These are phyloP conservation scores for Anguilla japonica DNA, from an alignment of 2,113 vertebrate species.

Conservation along the genomic window DNA sequence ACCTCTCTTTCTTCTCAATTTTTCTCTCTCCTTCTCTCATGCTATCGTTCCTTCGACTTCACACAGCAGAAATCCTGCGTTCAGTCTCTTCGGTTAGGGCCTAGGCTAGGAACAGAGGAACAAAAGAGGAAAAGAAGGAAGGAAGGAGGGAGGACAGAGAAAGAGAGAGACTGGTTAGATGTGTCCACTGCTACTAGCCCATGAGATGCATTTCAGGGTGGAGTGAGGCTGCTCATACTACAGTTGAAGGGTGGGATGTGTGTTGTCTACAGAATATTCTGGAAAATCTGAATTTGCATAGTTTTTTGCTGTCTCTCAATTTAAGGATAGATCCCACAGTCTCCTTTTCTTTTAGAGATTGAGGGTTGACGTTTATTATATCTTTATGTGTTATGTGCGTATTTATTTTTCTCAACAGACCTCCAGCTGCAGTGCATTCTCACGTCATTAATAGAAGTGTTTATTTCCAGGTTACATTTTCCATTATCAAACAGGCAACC, in stretches of 20 bases:
- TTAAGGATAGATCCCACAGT: background rate
- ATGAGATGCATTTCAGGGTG: background rate
- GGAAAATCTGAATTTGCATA: background rate
- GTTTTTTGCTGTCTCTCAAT: background rate
- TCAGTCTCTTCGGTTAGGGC: background rate
- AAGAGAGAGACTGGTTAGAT: background rate
- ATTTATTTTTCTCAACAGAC: no score
- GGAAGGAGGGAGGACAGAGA: background rate
- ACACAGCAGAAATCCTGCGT: background rate
- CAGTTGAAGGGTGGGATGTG: no score
- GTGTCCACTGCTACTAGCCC: no score
- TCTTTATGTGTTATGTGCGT: no score
- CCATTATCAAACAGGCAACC: background rate
- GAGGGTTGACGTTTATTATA: background rate
- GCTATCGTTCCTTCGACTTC: background rate
- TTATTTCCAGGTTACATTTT: background rate
- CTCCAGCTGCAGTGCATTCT: no score
- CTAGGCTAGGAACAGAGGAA: background rate
- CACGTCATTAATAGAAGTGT: no score
- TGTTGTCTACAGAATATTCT: background rate
- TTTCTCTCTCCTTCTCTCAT: background rate
- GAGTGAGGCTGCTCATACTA: no score
- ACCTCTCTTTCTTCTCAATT: background rate
- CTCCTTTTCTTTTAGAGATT: background rate
- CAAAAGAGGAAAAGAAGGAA: background rate